These are phyloP conservation scores for Ceratitis capitata DNA, from an alignment of 1,140 invertebrate genomes.

Conservation along the genomic window DNA sequence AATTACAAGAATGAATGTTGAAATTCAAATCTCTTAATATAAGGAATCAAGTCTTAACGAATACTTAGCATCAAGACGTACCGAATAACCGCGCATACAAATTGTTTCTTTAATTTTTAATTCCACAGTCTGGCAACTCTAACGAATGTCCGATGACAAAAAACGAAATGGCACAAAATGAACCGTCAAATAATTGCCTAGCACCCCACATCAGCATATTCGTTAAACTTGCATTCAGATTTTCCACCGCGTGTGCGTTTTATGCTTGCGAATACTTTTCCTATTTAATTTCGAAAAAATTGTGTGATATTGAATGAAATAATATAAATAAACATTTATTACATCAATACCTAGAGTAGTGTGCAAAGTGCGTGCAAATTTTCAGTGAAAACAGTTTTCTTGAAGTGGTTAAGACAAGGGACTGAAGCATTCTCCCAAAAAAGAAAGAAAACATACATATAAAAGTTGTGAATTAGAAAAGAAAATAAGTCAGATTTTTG, in stretches of 20 bases:
- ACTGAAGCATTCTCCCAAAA: neutral
- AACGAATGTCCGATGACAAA: neutral
- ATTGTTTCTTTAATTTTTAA: neutral
- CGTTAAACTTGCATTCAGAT: neutral
- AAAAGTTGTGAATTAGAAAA: slow-evolving; percentile 2
- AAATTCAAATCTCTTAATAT: too few relatives aligned
- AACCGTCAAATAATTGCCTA: neutral
- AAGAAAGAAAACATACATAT: neutral
- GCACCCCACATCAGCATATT: neutral
- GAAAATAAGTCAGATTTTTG: slow-evolving; percentile 5
- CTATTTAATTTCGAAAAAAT: neutral
- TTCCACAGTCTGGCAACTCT: neutral
- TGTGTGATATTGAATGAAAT: neutral
- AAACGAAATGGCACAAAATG: neutral
- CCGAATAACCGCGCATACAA: too few relatives aligned
- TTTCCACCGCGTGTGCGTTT: slow-evolving; percentile 40
- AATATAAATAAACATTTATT: neutral
- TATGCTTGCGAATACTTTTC: slow-evolving; percentile 24
- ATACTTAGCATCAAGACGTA: too few relatives aligned
- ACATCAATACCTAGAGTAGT: neutral
- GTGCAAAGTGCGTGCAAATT: neutral
- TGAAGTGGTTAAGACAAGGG: neutral
- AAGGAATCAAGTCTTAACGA: too few relatives aligned
- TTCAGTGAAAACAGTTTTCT: neutral
- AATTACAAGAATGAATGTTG: too few relatives aligned